Base-by-base conservation (phyloP, 2,113 vertebrate species). In the Atractosteus spatula region DNA sequence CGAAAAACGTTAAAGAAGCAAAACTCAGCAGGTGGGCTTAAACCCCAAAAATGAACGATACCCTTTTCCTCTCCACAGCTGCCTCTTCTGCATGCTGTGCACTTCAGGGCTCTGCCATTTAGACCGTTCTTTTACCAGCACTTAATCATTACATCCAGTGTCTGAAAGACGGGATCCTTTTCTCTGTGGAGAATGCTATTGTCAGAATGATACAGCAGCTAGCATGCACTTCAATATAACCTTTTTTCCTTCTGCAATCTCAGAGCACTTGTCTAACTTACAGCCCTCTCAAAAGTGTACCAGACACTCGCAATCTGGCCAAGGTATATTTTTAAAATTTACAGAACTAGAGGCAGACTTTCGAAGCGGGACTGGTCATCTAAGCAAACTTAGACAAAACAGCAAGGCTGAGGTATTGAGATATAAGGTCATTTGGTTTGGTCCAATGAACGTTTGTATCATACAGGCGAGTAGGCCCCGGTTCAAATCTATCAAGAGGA, bases 191-290 rank as follows among this genome's bases (percentile, higher is more conserved):
- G 56, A 51, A 59, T 41, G 42, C 42, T 47, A 8, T 13, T 62
- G 65, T 68, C 55, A 73, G 55, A 61, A 68, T 41, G 71, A 47
- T 55, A 43, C 44, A 54, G 65, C 7, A 16, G 47, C 41, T 66
- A 10, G 45, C 10, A 43, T 2, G 62, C 51, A 29, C 44, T 13
- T 65, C n/a, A 17, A 8, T 54, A 7, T n/a, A 8, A 42, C 55
- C 55, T 11, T 17, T 42, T 42, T 10, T 66, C 55, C 56, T 55
- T 8, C 66, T 11, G 44, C 16, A 29, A 16, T 16, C 44, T 13
- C 12, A 16, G 57, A n/a, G 4, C 8, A 54, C 51, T 55, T 17
- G 45, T 67, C 16, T 16, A 45, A 66, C 16, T 8, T 3, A 14
- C 43, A 45, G 64, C 64, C 41, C 13, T 6, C 43, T 8, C 64